Base-by-base conservation (phyloP, 2,888 invertebrate genomes). In the Digitonthophagus gazella region DNA sequence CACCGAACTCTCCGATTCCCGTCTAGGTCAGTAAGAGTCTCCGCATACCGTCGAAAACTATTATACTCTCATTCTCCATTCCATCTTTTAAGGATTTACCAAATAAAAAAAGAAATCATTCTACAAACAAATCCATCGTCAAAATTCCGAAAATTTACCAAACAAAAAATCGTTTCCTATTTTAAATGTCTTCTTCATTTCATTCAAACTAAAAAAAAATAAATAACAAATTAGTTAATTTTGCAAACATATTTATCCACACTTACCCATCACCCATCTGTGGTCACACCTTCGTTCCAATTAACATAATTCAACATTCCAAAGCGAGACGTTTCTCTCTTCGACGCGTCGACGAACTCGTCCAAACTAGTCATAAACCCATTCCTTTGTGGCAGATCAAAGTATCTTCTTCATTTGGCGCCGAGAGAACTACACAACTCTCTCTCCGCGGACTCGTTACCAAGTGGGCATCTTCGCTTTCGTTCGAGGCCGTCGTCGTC, bases 141-240 rank as follows among this genome's bases (percentile, higher is more conserved):
- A n/a, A n/a, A n/a, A n/a, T n/a, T n/a, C n/a, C n/a, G n/a, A n/a
- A n/a, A n/a, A n/a, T n/a, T n/a, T n/a, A n/a, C n/a, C n/a, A n/a
- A n/a, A n/a, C n/a, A 58, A 15, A 15, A 15, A 16, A 14, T 15
- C 14, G 15, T n/a, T 54, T n/a, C 14, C 14, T 54, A 54, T 54
- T 54, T 11, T n/a, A 54, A n/a, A 54, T 54, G 11, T 15, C 56
- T 54, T 14, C 8, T 20, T n/a, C 11, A 67, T 16, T 14, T 69
- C 3, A 58, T 15, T n/a, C 16, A 3, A 66, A 66, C 15, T 19
- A 44, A 15, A 65, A 56, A 2, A 28, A 1, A 57, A 70, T 22
- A 55, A 54, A 70, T 20, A 77, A 15, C 78, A 76, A n/a, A n/a
- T 54, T 54, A 14, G 11, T 54, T 54, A 1, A 54, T 54, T 14